Evolutionary conservation across 2,113 vertebrate genomes (phyloP).

Genomic region (Barnardius zonarius): DNA sequence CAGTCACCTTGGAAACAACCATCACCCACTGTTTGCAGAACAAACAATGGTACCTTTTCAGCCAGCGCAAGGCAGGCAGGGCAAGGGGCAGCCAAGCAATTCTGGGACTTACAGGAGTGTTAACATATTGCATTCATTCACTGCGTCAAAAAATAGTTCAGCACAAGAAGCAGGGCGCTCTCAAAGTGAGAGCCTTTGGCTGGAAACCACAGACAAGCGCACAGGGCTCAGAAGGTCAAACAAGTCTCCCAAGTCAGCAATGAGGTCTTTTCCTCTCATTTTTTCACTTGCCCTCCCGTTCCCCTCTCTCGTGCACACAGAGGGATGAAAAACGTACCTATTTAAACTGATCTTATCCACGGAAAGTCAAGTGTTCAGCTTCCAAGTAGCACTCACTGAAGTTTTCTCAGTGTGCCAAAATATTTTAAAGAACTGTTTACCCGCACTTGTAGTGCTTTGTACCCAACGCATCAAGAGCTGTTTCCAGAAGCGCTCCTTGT

Average conservation of each 20-base stretch:
- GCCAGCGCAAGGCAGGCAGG: slow-evolving; percentile 79
- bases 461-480: slow-evolving; percentile 23
- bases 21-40: slow-evolving; percentile 90
- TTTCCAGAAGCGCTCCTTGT: slow-evolving; percentile 47
- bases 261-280: slow-evolving; percentile 26
- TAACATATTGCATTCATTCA: slow-evolving; percentile 78
- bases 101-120: slow-evolving; percentile 74
- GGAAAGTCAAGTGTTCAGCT: slow-evolving; percentile 25
- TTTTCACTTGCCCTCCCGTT: slow-evolving; percentile 63
- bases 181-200: slow-evolving; percentile 67
- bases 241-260: slow-evolving; percentile 34
- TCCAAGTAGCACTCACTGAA: slow-evolving; percentile 36
- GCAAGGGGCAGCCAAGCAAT: slow-evolving; percentile 81
- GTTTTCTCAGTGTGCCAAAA: slow-evolving; percentile 27
- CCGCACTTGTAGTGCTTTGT: slow-evolving; percentile 42
- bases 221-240: slow-evolving; percentile 53
- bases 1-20: slow-evolving; percentile 85
- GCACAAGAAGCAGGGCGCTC: slow-evolving; percentile 57
- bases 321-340: slow-evolving; percentile 55
- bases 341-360: slow-evolving; percentile 60
- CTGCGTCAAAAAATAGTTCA: slow-evolving; percentile 72
- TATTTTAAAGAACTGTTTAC: slow-evolving; percentile 60
- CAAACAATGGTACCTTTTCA: slow-evolving; percentile 95
- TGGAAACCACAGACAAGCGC: slow-evolving; percentile 66
- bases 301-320: slow-evolving; percentile 42